Percentiles rank a stretch among this genome's conserved stretches.
Conservation (phyloP, 2,888 invertebrate species). For the Elmis aenea region DNA sequence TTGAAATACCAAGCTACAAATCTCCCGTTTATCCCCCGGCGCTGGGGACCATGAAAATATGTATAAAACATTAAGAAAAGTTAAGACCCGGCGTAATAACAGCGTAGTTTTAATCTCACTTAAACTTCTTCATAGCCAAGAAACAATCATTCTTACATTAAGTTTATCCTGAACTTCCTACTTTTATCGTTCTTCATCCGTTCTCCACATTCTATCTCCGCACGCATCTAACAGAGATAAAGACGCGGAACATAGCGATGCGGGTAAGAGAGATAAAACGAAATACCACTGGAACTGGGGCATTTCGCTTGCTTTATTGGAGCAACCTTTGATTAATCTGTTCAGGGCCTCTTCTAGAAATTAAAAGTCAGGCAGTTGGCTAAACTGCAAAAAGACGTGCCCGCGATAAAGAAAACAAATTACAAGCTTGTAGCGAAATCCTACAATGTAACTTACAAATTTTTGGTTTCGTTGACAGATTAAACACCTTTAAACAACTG, state of each 20-base stretch:
- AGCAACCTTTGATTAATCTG: constrained; percentile 15
- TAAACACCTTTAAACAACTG: too few species aligned
- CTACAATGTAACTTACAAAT: too few species aligned
- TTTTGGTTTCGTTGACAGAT: too few species aligned
- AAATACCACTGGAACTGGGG: too few species aligned
- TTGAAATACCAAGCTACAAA: too few species aligned
- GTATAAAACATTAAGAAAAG: too few species aligned
- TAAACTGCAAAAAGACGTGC: constrained; percentile 9
- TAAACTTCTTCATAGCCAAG: constrained; percentile 10
- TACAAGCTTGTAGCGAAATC: too few species aligned
- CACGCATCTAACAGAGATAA: constrained; percentile 8
- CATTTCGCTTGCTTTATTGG: constrained; percentile 12
- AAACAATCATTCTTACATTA: constrained; percentile 13
- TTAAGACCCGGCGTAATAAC: too few species aligned
- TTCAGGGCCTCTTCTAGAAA: constrained; percentile 11
- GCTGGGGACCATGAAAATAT: too few species aligned
- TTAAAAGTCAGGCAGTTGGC: constrained; percentile 15
- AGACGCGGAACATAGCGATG: too few species aligned
- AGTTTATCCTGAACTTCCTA: constrained; percentile 7
- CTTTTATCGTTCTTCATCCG: constrained; percentile 5
- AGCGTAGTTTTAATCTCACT: constrained; percentile 11
- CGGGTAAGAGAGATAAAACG: too few species aligned
- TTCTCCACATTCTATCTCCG: constrained; percentile 7
- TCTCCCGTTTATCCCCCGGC: too few species aligned
- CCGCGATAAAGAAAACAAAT: constrained; percentile 13